Percentiles rank a stretch among this genome's conserved stretches.
Evolutionary conservation across 2,797 vertebrate genomes (phyloP).

Genomic region (Smutsia gigantea): DNA sequence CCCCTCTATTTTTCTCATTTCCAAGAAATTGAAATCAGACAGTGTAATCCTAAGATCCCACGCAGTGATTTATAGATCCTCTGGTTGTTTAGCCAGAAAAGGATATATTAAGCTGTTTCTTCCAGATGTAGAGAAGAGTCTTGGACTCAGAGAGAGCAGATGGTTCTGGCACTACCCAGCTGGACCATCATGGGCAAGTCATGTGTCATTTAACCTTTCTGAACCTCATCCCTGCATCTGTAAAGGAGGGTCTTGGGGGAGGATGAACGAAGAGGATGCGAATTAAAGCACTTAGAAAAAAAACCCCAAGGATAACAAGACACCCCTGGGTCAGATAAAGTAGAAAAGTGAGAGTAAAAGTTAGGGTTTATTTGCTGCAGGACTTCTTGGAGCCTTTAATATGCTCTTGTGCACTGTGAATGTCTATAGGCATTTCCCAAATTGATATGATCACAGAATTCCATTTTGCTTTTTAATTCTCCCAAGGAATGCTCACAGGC

Average conservation of each 20-base stretch:
- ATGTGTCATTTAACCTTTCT: background rate
- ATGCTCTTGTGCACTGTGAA: background rate
- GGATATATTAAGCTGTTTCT: background rate
- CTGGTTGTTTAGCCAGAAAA: slow-evolving; percentile 6
- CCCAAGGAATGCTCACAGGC: background rate
- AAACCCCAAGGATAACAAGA: background rate
- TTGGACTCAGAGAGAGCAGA: background rate
- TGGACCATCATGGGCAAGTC: background rate
- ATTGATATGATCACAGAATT: background rate
- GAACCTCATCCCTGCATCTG: background rate
- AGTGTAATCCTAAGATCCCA: background rate
- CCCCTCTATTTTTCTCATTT: background rate
- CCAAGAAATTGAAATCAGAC: background rate
- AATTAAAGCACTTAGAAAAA: background rate
- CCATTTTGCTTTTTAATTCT: background rate
- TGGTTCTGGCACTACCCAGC: background rate
- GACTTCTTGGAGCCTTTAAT: background rate
- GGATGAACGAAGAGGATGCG: background rate
- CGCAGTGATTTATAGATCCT: background rate
- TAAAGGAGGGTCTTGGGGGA: background rate
- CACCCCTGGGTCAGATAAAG: background rate
- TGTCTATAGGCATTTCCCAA: background rate
- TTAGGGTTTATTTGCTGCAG: background rate
- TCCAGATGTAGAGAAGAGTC: background rate
- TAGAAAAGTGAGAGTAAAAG: background rate